phyloP scores from a whole-genome alignment of 2,797 vertebrate genomes.

The Spizella passerina region DNA sequence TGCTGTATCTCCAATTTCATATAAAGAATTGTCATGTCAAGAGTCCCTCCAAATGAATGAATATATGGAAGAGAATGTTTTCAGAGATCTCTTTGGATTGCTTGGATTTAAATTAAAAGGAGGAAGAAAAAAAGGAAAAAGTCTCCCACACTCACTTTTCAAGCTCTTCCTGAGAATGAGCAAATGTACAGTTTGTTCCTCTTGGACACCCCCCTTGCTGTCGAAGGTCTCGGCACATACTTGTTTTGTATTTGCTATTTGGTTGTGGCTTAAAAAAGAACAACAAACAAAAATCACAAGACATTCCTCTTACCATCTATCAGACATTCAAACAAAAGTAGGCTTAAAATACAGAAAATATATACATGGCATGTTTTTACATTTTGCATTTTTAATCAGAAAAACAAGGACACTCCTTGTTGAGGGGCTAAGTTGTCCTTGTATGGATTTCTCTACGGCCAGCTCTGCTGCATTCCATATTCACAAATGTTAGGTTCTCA shows the following conservation, averaged over 20 bases:
- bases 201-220: constrained; percentile 94
- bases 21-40: background rate
- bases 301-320: background rate
- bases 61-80: background rate
- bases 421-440: background rate
- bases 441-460: background rate
- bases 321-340: background rate
- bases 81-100: background rate
- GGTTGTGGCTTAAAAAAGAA: constrained; percentile 85
- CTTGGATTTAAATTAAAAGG: background rate
- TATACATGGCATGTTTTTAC: background rate
- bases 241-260: constrained; percentile 98
- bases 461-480: background rate
- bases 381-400: background rate
- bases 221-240: constrained; percentile 95
- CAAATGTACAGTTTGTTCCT: constrained; percentile 94
- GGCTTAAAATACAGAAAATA: background rate
- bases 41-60: background rate
- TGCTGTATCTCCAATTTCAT: background rate
- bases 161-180: constrained; percentile 96
- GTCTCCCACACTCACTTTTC: constrained; percentile 87
- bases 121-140: background rate
- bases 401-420: background rate
- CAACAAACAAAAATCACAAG: background rate
- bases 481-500: background rate